A percentile compares a stretch with the other conserved stretches of the same genome.
These are phyloP conservation scores for Microctonus hyperodae DNA, from an alignment of 2,888 invertebrate species.

Conservation along the genomic window DNA sequence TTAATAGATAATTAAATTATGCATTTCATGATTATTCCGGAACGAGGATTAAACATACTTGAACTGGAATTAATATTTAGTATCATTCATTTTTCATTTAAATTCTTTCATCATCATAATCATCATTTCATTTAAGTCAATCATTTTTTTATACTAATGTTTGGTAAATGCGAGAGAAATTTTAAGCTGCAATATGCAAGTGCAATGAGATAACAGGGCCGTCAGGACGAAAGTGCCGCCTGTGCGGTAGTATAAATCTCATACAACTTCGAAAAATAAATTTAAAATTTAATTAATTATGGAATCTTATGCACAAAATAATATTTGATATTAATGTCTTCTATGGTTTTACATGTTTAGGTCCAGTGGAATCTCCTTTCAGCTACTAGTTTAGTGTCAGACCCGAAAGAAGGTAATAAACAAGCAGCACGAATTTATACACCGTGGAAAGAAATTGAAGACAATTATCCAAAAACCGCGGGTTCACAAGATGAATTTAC, in stretches of 20 bases:
- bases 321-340: conserved; percentile 14
- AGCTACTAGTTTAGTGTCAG: conserved; percentile 69
- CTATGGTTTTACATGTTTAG: conserved; percentile 54
- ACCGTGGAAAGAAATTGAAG: conserved; percentile 79
- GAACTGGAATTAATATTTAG: not conserved
- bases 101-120: no score
- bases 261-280: conserved; percentile 46
- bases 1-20: not conserved
- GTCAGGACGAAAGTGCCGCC: conserved; percentile 55
- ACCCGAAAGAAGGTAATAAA: conserved; percentile 65
- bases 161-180: conserved; percentile 55
- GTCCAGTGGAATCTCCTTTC: conserved; percentile 84
- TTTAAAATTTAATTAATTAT: no score
- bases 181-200: conserved; percentile 36
- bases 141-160: conserved; percentile 1
- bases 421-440: conserved; percentile 71
- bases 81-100: not conserved
- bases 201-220: conserved; percentile 60
- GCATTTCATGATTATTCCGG: conserved; percentile 34
- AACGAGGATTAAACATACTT: not conserved
- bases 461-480: conserved; percentile 71
- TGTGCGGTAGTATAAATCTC: conserved; percentile 62
- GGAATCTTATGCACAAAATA: no score
- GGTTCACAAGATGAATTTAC: conserved; percentile 70
- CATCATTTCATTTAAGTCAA: not conserved